Base-by-base conservation (phyloP, 37 sponge, comb jelly and placozoan genomes). In the Tethya wilhelma region DNA sequence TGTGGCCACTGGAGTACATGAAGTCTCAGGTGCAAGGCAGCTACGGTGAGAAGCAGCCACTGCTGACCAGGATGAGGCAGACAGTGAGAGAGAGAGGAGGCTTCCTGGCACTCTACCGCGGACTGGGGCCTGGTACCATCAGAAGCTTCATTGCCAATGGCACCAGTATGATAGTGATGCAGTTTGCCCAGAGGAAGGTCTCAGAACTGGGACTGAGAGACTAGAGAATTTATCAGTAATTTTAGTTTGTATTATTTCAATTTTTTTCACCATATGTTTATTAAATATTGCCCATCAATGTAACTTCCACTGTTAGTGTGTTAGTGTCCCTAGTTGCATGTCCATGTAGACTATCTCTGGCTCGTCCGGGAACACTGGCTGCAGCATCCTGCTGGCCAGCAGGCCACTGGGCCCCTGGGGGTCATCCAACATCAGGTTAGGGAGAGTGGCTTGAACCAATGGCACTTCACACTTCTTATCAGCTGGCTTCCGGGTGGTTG, bases 1-100 rank as follows among this genome's bases (percentile, higher is more conserved):
- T 98, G 20, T 98, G 99, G 99, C 99, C 99, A 4, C 77, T 98
- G n/a, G 99, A 98, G 72, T 86, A 95, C 71, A 98, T 98, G 99
- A 98, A 98, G 71, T 95, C 96, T 0, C 99, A 98, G 68, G 90
- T 95, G 0, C 99, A 98, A 77, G 90, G 91, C 0, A 69, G 73
- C 58, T 95, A 95, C 63, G 96, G 96, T 3, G 64, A 72, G 32
- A 73, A 93, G 33, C 40, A 40, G 43, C 70, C 93, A 0, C 56
- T 95, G 49, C 30, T 74, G 42, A 26, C 38, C 26, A 74, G 99
- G 31, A 90, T 98, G 88, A 56, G 80, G 22, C 26, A 14, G 38
- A 82, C 89, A 1, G 70, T 95, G 30, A 69, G 90, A 37, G 92
- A 98, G 79, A 77, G 87, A 23, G 99, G 99, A 3, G 93, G 95